Evolutionary conservation across 2,113 vertebrate genomes (phyloP), one percentile per base, ranked within the genome.

Genomic region (Cyprinodon variegatus): DNA sequence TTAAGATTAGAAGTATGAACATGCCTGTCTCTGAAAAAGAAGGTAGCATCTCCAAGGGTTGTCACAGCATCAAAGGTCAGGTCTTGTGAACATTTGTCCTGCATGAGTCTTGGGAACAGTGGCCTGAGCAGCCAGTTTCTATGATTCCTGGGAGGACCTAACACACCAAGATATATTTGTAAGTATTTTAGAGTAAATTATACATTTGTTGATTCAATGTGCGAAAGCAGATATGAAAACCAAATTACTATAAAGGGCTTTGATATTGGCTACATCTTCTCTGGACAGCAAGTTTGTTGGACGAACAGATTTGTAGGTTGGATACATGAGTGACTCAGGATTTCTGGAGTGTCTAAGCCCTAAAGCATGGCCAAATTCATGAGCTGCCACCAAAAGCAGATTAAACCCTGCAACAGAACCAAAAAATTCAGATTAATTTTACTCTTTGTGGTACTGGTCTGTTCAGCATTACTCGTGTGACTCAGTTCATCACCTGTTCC

Each of bases 301-400:
- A 15, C 67, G 64, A 3, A 2, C 65, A 0, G 68, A 11, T 77
- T 61, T 89, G 67, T 97, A 97, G 11, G 82, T 94, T 2, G 96
- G 96, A 69, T 91, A 96, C 96, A 97, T 97, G 73, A 96, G 89
- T 1, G 96, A 93, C 3, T 83, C 68, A 3, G 87, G 93, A 57
- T 94, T 89, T 50, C 88, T 87, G 0, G 96, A 96, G 79, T 97
- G 96, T 36, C 76, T 89, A 43, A 97, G 76, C 13, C 96, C 96
- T 87, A 97, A 81, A 66, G 96, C 94, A 57, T 97, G 96, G 11
- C 96, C 96, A 79, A 97, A 90, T 81, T 97, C 95, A 72, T 97
- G 96, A 65, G 94, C 93, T 45, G 94, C 96, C 50, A 93, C 90
- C 12, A 90, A 64, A 37, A 94, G 87, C 15, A 97, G 89, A 83